phyloP scores from a whole-genome alignment of 2,888 invertebrate species.

The Hoplodrina blanda region DNA sequence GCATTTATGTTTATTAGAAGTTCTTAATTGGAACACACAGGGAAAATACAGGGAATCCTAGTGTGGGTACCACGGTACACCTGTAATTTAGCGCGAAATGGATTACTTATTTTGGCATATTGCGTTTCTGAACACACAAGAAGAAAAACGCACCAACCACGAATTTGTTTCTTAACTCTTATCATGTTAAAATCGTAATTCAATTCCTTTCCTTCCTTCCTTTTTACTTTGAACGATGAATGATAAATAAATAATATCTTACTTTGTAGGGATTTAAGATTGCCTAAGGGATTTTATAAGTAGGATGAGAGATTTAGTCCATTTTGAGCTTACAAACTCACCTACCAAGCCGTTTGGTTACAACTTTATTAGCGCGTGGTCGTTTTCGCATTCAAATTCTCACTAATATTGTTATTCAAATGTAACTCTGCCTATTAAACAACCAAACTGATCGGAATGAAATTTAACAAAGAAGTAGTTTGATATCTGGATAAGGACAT shows the following conservation, averaged over 20 bases:
- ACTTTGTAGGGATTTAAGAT: slow-evolving; percentile 45
- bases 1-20: no score
- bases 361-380: slow-evolving; percentile 5
- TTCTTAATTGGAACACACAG: no score
- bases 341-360: slow-evolving; percentile 9
- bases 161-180: background rate
- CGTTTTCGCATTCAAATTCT: background rate
- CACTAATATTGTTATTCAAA: background rate
- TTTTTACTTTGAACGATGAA: slow-evolving; percentile 42
- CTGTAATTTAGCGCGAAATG: no score
- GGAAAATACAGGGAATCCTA: no score
- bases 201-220: slow-evolving; percentile 30
- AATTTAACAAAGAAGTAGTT: background rate
- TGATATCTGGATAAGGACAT: background rate
- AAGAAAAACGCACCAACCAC: background rate
- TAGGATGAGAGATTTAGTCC: slow-evolving; percentile 38
- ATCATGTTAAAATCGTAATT: slow-evolving; percentile 31
- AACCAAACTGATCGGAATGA: background rate
- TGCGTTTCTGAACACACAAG: background rate
- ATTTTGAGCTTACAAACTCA: slow-evolving; percentile 27
- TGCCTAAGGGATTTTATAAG: slow-evolving; percentile 50
- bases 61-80: no score
- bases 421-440: background rate
- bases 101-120: no score
- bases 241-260: slow-evolving; percentile 46